Base-by-base conservation (phyloP, 2,113 vertebrate genomes). In the Montifringilla adamsi region DNA sequence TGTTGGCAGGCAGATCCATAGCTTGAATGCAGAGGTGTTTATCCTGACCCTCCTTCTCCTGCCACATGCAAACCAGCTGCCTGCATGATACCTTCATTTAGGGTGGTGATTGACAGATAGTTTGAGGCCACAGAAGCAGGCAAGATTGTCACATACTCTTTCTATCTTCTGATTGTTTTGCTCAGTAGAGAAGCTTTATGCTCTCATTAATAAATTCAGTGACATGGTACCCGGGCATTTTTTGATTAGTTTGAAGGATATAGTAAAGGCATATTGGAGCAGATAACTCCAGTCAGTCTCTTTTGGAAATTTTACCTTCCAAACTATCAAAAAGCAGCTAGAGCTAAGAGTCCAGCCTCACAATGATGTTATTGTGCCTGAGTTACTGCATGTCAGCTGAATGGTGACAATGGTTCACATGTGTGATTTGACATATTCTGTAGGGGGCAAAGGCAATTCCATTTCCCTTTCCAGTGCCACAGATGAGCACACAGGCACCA, bases 1-100 rank as follows among this genome's bases (percentile, higher is more conserved):
- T 37, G 82, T 27, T 90, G 93, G 90, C 90, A 94, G 93, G 79
- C 68, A 86, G 92, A 96, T 87, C 85, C 88, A 82, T 86, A 91
- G 82, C 67, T 8, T 73, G 59, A 69, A 83, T 43, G 59, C 43
- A 83, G 81, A 85, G 86, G 93, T 95, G 82, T 77, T 96, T 90
- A 77, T 80, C 90, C 76, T 55, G 70, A 72, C 33, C 60, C 44
- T 90, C 76, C 69, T 76, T 75, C 79, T 83, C 62, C 89, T 80
- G 49, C 68, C 85, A 84, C 75, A 60, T 46, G 64, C 89, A 88
- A 85, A 93, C 30, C 72, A 85, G 68, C 69, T 88, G 90, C 90
- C 85, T 78, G 30, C n/a, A 60, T 55, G 56, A 96, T 86, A 41
- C 56, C 77, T 92, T 92, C 73, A 84, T 90, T 84, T 70, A 84